phyloP scores from a whole-genome alignment of 2,113 vertebrate species.

The Corapipo altera region DNA sequence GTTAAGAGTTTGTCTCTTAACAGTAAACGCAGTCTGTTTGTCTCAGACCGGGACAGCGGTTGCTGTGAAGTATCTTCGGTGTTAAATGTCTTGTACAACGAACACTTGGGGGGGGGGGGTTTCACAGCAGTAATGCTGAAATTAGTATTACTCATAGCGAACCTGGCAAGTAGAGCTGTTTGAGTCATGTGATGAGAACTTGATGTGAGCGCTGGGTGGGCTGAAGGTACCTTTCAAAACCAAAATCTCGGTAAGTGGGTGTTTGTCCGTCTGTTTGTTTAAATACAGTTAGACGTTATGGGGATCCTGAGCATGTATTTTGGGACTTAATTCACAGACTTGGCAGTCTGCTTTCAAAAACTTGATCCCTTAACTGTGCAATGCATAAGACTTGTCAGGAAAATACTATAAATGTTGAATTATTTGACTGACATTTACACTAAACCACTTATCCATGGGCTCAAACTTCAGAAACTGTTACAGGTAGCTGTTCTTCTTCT shows the following conservation, averaged over 20 bases:
- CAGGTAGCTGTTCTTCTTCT: not conserved
- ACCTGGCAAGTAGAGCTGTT: not conserved
- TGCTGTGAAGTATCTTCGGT: not conserved
- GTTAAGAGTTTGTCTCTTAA: not conserved
- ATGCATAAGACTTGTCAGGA: not conserved
- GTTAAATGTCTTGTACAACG: not conserved
- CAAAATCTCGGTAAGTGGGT: accelerated
- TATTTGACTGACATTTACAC: not conserved
- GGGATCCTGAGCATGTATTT: not conserved
- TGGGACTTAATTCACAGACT: not conserved
- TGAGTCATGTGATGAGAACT: not conserved
- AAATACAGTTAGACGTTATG: accelerated
- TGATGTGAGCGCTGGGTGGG: not conserved
- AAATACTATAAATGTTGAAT: not conserved
- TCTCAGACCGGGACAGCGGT: not conserved
- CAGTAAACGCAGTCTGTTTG: no score
- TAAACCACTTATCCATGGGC: not conserved
- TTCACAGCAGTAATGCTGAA: not conserved
- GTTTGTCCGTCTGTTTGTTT: not conserved
- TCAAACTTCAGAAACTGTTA: not conserved
- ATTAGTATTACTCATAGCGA: not conserved
- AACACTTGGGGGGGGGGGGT: not conserved
- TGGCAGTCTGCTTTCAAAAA: not conserved
- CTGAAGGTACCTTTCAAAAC: not conserved
- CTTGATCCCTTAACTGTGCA: not conserved